These are phyloP conservation scores for Lutjanus argentimaculatus DNA, from an alignment of 2,797 vertebrate species.

Conservation along the genomic window DNA sequence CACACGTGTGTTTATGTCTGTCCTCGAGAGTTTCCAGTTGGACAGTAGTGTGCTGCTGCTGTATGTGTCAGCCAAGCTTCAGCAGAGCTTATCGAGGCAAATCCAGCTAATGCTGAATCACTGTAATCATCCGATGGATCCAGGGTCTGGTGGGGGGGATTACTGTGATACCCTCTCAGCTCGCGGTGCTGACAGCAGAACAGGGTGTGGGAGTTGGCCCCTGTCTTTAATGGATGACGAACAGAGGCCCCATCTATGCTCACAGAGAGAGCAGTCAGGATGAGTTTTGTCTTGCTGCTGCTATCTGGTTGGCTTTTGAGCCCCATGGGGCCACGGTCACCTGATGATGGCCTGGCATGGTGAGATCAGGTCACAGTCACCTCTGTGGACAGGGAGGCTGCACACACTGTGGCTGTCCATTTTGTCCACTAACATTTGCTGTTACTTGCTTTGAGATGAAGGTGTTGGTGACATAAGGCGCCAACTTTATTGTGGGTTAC, in stretches of 20 bases:
- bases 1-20: neutral
- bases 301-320: slow-evolving; percentile 21
- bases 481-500: neutral
- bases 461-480: slow-evolving; percentile 3
- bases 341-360: slow-evolving; percentile 11
- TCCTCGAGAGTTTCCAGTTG: neutral
- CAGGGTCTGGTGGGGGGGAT: slow-evolving; percentile 34
- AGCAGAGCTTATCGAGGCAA: slow-evolving; percentile 50
- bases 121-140: slow-evolving; percentile 51
- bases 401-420: neutral
- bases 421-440: neutral
- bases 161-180: slow-evolving; percentile 33
- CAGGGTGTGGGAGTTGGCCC: slow-evolving; percentile 14
- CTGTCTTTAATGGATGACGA: slow-evolving; percentile 19
- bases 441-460: neutral
- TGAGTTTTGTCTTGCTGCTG: slow-evolving; percentile 13
- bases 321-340: neutral
- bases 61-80: slow-evolving; percentile 40
- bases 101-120: slow-evolving; percentile 67
- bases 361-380: neutral
- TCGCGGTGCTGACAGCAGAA: slow-evolving; percentile 29
- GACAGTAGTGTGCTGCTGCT: slow-evolving; percentile 21
- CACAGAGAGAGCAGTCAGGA: neutral
- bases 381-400: neutral
- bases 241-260: slow-evolving; percentile 7